These are phyloP conservation scores for Agrilus planipennis DNA, from an alignment of 1,140 invertebrate species.

Conservation along the genomic window DNA sequence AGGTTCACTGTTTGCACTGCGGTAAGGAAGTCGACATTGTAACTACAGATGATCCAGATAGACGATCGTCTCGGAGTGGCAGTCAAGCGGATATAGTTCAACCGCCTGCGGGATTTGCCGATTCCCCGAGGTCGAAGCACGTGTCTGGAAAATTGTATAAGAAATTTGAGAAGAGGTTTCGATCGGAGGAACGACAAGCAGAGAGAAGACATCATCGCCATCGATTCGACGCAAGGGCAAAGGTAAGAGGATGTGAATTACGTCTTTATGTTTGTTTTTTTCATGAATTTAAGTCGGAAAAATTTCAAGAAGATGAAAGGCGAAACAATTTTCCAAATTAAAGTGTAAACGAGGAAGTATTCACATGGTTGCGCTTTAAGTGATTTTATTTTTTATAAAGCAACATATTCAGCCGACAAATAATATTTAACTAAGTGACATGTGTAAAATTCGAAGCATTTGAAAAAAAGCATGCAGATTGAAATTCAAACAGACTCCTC, in stretches of 20 bases:
- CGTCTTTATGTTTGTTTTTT: too few relatives aligned
- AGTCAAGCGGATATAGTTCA: slow-evolving; percentile 63
- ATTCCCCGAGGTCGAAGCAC: slow-evolving; percentile 51
- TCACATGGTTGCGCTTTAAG: slow-evolving; percentile 5
- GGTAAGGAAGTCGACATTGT: slow-evolving; percentile 50
- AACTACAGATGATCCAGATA: slow-evolving; percentile 29
- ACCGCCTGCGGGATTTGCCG: slow-evolving; percentile 74
- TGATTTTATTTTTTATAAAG: too few relatives aligned
- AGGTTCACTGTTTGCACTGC: slow-evolving; percentile 62
- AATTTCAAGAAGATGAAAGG: too few relatives aligned
- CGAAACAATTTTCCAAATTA: slow-evolving; percentile 1
- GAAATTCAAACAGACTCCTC: too few relatives aligned
- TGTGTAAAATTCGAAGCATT: too few relatives aligned
- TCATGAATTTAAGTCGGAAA: too few relatives aligned
- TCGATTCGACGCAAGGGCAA: slow-evolving; percentile 57
- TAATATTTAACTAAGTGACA: too few relatives aligned
- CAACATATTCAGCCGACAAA: too few relatives aligned
- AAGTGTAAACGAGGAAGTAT: neutral
- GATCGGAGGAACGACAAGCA: slow-evolving; percentile 62
- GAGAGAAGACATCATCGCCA: slow-evolving; percentile 49
- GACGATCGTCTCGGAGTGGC: slow-evolving; percentile 16
- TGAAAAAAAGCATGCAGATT: too few relatives aligned
- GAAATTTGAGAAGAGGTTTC: slow-evolving; percentile 67
- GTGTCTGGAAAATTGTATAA: slow-evolving; percentile 52
- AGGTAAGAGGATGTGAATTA: slow-evolving; percentile 38